Evolutionary conservation across 2,888 invertebrate genomes (phyloP), one percentile per base, ranked within the genome.

Genomic region (Acrocera orbiculus): DNA sequence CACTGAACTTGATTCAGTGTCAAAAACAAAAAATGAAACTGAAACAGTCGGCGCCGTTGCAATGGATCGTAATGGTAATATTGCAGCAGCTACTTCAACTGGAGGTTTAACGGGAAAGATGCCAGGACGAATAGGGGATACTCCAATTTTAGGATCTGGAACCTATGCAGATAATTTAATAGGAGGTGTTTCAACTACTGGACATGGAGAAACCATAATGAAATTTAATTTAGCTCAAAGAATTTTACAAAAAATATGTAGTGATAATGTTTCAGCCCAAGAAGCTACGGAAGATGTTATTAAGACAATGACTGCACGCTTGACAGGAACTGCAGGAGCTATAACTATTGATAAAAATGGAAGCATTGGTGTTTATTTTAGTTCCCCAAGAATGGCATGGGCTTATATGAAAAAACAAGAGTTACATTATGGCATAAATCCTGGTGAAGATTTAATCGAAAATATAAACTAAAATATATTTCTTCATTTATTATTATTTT

Each of bases 11-110:
- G 74, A 73, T 34, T 39, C 27, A 16, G 9, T 11, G n/a, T 8
- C 9, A 11, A 23, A 11, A 23, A 4, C 4, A 22, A 22, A 22
- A 7, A 6, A 2, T 6, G 78, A 73, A 36, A 74, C 76, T 19
- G 82, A 81, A 4, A 87, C 86, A 1, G 86, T 87, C 0, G 87
- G 87, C 3, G 82, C 83, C 4, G 81, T 86, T 2, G 86, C 81
- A 1, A 59, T 87, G 13, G 83, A 85, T 52, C 48, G 52, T 0
- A 46, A 63, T n/a, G 85, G 86, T 0, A 71, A 74, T 44, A 63
- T 85, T 32, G 81, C 80, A 1, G 80, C 71, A 3, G 86, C 77
- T 1, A 86, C 85, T 0, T 85, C 85, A 3, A 86, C 86, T 0
- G 86, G 86, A 4, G 86, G 86, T 2, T 77, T 80, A 45, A 79